Evolutionary conservation across 2,888 invertebrate species (phyloP).

Genomic region (Cryptocephalus moraei): DNA sequence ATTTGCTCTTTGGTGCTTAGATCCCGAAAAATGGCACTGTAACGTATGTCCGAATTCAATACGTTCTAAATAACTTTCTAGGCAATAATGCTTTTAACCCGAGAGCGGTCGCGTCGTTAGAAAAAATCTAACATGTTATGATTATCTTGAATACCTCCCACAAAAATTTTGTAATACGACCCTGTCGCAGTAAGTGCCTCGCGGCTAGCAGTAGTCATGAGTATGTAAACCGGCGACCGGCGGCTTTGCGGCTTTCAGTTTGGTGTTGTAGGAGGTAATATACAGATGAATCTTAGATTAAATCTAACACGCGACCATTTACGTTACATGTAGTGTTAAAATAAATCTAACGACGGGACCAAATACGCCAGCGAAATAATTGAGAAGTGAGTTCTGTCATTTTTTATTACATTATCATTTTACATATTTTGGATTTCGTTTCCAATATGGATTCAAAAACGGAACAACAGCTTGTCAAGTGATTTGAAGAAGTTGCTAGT

Average conservation of each 20-base stretch:
- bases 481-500: not conserved
- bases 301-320: constrained; percentile 1
- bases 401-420: not conserved
- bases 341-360: not conserved
- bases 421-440: no score
- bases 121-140: not conserved
- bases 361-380: not conserved
- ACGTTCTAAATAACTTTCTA: no score
- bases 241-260: no score
- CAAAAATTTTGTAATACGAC: not conserved
- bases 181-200: not conserved
- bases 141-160: not conserved
- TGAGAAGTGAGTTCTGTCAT: not conserved
- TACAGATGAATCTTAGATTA: not conserved
- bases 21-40: no score
- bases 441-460: not conserved
- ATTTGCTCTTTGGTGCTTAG: no score
- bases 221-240: not conserved
- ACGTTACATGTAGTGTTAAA: not conserved
- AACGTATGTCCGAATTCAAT: no score
- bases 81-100: not conserved
- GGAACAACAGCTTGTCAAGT: constrained; percentile 1
- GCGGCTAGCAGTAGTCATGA: not conserved
- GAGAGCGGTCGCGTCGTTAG: constrained; percentile 1
- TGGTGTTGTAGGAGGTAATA: not conserved